Evolutionary conservation across 2,113 vertebrate genomes (phyloP).

Genomic region (Vidua chalybeata): DNA sequence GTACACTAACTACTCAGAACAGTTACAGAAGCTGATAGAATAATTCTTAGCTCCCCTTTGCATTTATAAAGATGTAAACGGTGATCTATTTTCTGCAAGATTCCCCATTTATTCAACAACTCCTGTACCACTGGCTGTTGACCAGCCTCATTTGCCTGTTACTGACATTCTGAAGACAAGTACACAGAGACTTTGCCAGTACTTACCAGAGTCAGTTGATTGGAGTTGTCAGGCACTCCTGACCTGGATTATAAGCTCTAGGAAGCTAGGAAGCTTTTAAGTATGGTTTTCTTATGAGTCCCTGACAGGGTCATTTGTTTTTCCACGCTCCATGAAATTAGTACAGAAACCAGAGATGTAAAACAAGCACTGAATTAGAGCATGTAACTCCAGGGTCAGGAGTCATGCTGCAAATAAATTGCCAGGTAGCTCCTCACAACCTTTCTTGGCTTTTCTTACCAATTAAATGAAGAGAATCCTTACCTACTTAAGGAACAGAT

Average conservation of each 20-base stretch:
- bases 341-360: not conserved
- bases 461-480: not conserved
- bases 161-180: not conserved
- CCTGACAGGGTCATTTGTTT: not conserved
- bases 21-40: not conserved
- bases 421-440: not conserved
- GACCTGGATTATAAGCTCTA: not conserved
- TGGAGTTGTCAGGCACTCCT: not conserved
- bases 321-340: not conserved
- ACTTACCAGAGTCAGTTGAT: not conserved
- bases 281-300: not conserved
- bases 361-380: not conserved
- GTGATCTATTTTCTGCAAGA: not conserved
- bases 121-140: not conserved
- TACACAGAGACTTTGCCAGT: not conserved
- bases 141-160: not conserved
- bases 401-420: not conserved
- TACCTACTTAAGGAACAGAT: not conserved
- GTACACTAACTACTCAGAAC: not conserved
- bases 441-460: not conserved
- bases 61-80: not conserved
- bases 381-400: not conserved
- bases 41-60: not conserved
- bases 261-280: not conserved
- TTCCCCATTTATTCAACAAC: not conserved